Conservation (phyloP, 1,140 invertebrate species). For the Brachystomella parvula region DNA sequence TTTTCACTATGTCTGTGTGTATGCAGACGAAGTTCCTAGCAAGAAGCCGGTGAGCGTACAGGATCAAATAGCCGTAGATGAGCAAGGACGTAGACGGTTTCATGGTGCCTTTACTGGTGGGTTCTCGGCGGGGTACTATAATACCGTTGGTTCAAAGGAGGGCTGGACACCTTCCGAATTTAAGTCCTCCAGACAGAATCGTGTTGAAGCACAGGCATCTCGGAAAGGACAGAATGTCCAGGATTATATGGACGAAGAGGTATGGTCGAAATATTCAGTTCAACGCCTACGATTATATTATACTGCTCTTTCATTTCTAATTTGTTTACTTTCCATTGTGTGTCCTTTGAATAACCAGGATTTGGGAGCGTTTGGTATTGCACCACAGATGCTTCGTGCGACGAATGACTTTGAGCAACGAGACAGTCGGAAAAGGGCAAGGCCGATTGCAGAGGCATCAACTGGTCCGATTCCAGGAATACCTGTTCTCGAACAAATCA, state of each 20-base stretch:
- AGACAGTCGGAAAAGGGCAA: constrained; percentile 41
- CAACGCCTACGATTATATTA: neutral
- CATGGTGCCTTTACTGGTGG: constrained; percentile 99
- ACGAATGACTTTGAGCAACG: constrained; percentile 60
- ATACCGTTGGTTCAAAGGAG: constrained; percentile 90
- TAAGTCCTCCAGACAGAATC: constrained; percentile 73
- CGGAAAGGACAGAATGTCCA: constrained; percentile 58
- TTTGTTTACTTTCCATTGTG: neutral
- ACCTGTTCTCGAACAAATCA: constrained; percentile 66
- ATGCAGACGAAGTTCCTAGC: constrained; percentile 60
- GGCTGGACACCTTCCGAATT: constrained; percentile 89
- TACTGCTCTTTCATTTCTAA: neutral
- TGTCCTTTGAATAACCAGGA: constrained; percentile 52
- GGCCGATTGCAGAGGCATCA: constrained; percentile 40
- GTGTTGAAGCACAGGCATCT: constrained; percentile 43
- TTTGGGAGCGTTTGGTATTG: constrained; percentile 87
- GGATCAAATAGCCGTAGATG: constrained; percentile 85
- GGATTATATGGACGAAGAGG: constrained; percentile 98
- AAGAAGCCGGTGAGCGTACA: constrained; percentile 75
- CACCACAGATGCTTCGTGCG: constrained; percentile 71
- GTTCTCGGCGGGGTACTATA: constrained; percentile 96
- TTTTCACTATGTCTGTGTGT: constrained; percentile 9
- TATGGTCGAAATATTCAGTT: constrained; percentile 37
- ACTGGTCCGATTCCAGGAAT: constrained; percentile 68
- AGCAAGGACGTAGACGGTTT: constrained; percentile 81